Evolutionary conservation across 2,888 invertebrate genomes (phyloP), one percentile per base, ranked within the genome.

Genomic region (Leptarthrus brevirostris): DNA sequence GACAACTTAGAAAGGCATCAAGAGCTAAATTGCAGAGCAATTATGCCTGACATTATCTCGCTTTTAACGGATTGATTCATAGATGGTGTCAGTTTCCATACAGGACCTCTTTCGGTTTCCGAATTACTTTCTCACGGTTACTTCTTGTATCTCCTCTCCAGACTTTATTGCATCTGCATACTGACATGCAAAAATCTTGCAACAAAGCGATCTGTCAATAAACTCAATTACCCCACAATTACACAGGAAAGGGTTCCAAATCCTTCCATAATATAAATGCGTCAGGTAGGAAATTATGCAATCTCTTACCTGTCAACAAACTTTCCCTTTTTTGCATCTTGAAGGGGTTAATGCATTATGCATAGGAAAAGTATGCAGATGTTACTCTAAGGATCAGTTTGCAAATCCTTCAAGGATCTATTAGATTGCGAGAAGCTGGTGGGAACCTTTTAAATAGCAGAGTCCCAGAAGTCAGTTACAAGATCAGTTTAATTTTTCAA

Each of bases 231-330:
- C 64, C 64, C 36, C 14, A 24, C 47, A 64, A 64, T 64, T 64
- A 64, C n/a, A 64, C n/a, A 44, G 64, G 44, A 64, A 64, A 36
- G 64, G 64, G 34, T 64, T 44, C 40, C n/a, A 18, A 49, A 20
- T 49, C 49, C 6, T 16, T 30, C 4, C 5, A 30, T 30, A 6
- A 30, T 30, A 30, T n/a, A n/a, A n/a, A n/a, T n/a, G n/a, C n/a
- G n/a, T n/a, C 64, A 44, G 44, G 64, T 44, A 64, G 47, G 24
- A 64, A 64, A 64, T 64, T 64, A 64, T 64, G 64, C 64, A 64
- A 64, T 64, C 64, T 44, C 44, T n/a, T 44, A 64, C 44, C 47
- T 44, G 64, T 18, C 61, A 40, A 10, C 24, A 47, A 49, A 20
- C 49, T 20, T 49, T 49, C 36, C 14, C 64, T 44, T 64, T 61